Evolutionary conservation across 2,888 invertebrate species (phyloP).

Genomic region (Aspidiotus rigidus): DNA sequence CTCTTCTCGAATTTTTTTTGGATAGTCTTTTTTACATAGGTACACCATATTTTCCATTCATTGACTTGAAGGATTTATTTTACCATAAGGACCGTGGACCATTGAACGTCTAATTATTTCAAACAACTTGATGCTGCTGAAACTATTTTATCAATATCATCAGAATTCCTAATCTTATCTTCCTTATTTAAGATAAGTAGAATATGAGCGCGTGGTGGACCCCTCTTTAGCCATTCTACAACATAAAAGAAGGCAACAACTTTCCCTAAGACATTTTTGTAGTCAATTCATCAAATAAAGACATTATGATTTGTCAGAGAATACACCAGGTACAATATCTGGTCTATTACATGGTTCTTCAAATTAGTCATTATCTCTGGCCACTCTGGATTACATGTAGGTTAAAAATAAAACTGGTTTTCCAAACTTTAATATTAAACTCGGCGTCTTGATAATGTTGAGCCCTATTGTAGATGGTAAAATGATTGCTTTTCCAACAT

Average conservation of each 20-base stretch:
- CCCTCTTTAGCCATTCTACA: constrained; percentile 40
- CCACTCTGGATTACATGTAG: too few relatives aligned
- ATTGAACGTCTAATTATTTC: constrained; percentile 38
- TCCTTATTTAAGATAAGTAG: constrained; percentile 41
- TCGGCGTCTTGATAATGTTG: too few relatives aligned
- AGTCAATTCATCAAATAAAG: constrained; percentile 28
- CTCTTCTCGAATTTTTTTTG: constrained; percentile 24
- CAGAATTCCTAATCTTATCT: constrained; percentile 37
- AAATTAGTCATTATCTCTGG: too few relatives aligned
- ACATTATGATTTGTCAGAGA: constrained; percentile 34
- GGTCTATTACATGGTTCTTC: too few relatives aligned
- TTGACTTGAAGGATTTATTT: constrained; percentile 36
- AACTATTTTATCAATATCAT: constrained; percentile 40
- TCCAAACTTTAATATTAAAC: too few relatives aligned
- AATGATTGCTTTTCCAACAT: too few relatives aligned
- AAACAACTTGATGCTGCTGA: constrained; percentile 39
- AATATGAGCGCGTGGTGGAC: constrained; percentile 40
- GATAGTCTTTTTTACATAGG: constrained; percentile 38
- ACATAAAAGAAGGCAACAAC: constrained; percentile 38
- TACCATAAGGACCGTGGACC: constrained; percentile 40
- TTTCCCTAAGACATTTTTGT: constrained; percentile 33
- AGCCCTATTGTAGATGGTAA: too few relatives aligned
- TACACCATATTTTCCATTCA: constrained; percentile 39
- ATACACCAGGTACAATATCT: not conserved
- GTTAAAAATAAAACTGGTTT: too few relatives aligned